phyloP scores from a whole-genome alignment of 2,888 invertebrate species.

The Leptopilina myrica region DNA sequence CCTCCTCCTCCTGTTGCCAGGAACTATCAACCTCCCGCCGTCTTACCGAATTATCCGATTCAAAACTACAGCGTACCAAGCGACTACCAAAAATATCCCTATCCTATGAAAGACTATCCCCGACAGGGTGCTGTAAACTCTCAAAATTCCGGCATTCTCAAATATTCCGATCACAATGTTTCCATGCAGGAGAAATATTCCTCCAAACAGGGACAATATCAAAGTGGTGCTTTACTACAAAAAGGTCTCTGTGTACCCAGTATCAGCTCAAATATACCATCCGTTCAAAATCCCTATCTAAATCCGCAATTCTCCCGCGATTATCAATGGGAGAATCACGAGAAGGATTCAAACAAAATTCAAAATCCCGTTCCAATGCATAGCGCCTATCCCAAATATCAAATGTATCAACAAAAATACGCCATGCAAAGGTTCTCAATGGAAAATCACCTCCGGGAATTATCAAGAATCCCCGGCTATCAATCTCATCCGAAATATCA shows the following conservation, averaged over 20 bases:
- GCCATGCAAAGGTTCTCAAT: conserved; percentile 70
- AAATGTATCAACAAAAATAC: conserved; percentile 70
- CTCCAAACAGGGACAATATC: conserved; percentile 61
- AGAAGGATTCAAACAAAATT: conserved; percentile 55
- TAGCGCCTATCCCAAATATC: conserved; percentile 63
- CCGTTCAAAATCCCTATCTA: conserved; percentile 64
- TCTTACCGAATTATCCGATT: conserved; percentile 68
- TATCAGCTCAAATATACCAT: conserved; percentile 52
- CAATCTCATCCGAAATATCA: conserved; percentile 73
- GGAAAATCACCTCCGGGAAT: conserved; percentile 70
- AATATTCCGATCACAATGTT: conserved; percentile 63
- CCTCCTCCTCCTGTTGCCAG: conserved; percentile 49
- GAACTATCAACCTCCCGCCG: conserved; percentile 62
- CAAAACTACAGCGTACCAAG: conserved; percentile 67
- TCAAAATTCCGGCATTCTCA: conserved; percentile 59
- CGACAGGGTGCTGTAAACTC: conserved; percentile 50
- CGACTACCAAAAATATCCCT: conserved; percentile 70
- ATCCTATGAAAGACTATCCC: conserved; percentile 66
- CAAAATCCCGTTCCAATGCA: conserved; percentile 50
- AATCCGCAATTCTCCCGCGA: conserved; percentile 64
- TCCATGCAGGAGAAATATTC: conserved; percentile 62
- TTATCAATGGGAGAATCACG: conserved; percentile 62
- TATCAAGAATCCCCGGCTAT: conserved; percentile 70
- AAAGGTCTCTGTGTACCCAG: conserved; percentile 58
- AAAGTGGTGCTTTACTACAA: conserved; percentile 59